Percentiles rank a stretch among this genome's conserved stretches.
Evolutionary conservation across 2,888 invertebrate species (phyloP).

Genomic region (Xanthia togata): DNA sequence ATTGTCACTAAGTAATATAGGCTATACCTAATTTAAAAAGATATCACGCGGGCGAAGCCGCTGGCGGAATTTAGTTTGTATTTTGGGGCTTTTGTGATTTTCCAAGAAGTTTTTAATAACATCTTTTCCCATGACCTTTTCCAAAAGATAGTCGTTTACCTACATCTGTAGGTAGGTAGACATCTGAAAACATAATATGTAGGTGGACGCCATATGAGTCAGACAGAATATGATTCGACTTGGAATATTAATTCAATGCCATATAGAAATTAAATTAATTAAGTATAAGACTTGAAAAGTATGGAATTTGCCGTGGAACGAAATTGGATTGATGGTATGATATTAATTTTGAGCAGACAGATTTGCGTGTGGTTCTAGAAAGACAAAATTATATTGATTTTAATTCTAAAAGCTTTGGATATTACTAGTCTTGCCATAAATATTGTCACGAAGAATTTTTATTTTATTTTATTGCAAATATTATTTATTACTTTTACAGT

Average conservation of each 20-base stretch:
- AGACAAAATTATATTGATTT: constrained; percentile 24
- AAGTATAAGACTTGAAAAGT: constrained; percentile 41
- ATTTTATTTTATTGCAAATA: too few species aligned
- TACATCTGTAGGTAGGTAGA: constrained; percentile 15
- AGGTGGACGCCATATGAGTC: constrained; percentile 57
- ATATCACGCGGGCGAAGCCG: too few species aligned
- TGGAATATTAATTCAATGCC: constrained; percentile 63
- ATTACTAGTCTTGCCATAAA: too few species aligned
- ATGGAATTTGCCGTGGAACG: constrained; percentile 65
- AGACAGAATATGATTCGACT: constrained; percentile 53
- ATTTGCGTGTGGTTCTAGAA: constrained; percentile 12
- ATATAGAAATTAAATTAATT: constrained; percentile 64
- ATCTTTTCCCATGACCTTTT: constrained; percentile 35
- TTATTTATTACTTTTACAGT: too few species aligned
- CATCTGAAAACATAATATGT: constrained; percentile 47
- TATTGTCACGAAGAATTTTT: too few species aligned
- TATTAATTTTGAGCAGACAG: constrained; percentile 56
- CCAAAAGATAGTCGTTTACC: constrained; percentile 26
- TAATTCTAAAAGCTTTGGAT: constrained; percentile 3
- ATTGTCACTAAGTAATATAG: too few species aligned
- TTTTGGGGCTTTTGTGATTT: neutral
- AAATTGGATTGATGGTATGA: constrained; percentile 71
- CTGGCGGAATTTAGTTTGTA: too few species aligned
- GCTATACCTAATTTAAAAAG: too few species aligned
- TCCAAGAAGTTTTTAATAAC: too few species aligned